These are phyloP conservation scores for Scaptomyza hsui DNA, from an alignment of 1,140 invertebrate species.

Conservation along the genomic window DNA sequence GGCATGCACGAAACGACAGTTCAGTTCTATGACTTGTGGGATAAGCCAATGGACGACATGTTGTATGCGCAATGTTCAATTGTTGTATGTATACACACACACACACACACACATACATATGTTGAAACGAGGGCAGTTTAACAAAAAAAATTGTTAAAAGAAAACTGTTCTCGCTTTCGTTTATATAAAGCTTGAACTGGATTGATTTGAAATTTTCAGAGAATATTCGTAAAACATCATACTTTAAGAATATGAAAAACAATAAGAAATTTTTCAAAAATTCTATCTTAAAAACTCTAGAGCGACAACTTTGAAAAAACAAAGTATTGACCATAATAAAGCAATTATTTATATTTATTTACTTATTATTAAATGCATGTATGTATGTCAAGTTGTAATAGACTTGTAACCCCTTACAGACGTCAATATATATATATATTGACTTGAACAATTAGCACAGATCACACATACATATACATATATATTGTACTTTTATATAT, in stretches of 20 bases:
- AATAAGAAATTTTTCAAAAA: too few relatives aligned
- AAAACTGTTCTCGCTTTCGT: too few relatives aligned
- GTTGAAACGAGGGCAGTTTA: neutral
- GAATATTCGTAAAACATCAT: too few relatives aligned
- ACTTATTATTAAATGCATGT: neutral
- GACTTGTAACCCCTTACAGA: constrained; percentile 13
- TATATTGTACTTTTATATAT: constrained; percentile 23
- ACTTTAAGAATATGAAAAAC: too few relatives aligned
- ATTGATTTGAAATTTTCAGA: too few relatives aligned
- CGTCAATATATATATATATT: constrained; percentile 34
- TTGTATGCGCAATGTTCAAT: neutral
- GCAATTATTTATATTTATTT: too few relatives aligned
- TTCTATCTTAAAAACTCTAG: too few relatives aligned
- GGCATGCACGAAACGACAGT: constrained; percentile 44
- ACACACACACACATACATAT: neutral
- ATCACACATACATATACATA: constrained; percentile 12
- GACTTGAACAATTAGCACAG: constrained; percentile 55
- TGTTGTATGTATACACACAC: neutral
- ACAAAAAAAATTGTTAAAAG: neutral
- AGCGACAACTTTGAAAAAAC: neutral
- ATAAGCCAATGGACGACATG: constrained; percentile 27
- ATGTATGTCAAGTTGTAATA: constrained; percentile 19
- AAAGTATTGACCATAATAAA: too few relatives aligned
- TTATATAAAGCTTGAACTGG: too few relatives aligned
- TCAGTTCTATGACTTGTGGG: constrained; percentile 36